Percentiles rank a stretch among this genome's conserved stretches.
phyloP scores from a whole-genome alignment of 1,140 invertebrate genomes.

The Cheumatopsyche charites region DNA sequence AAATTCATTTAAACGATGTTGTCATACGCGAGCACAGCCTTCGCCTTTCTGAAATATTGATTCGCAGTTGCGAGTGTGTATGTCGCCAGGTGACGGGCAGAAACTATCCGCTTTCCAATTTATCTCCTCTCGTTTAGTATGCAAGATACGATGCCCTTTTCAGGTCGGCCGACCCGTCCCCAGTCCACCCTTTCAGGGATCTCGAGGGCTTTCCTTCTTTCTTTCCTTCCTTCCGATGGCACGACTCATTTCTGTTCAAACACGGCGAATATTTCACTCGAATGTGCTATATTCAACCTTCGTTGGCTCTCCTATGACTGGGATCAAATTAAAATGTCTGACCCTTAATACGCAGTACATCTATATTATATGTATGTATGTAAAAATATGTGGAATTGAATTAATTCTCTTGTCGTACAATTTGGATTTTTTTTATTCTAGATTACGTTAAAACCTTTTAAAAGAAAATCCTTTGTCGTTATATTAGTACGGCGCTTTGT shows the following conservation, averaged over 20 bases:
- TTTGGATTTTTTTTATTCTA: neutral
- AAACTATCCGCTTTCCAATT: conserved; percentile 43
- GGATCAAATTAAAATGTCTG: too few relatives aligned
- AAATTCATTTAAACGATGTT: too few relatives aligned
- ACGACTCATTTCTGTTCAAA: too few relatives aligned
- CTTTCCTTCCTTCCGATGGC: too few relatives aligned
- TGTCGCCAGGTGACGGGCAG: conserved; percentile 19
- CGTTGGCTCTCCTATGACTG: too few relatives aligned
- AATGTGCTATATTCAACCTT: too few relatives aligned
- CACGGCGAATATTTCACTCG: too few relatives aligned
- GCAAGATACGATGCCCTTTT: conserved; percentile 28
- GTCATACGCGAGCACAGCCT: too few relatives aligned
- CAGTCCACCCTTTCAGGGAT: neutral
- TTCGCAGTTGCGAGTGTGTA: neutral
- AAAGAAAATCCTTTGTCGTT: conserved; percentile 20
- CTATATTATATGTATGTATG: too few relatives aligned
- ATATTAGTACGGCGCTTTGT: conserved; percentile 8
- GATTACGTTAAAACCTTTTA: conserved; percentile 7
- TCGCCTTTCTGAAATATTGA: conserved; percentile 16
- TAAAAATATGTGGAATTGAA: too few relatives aligned
- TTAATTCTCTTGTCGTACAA: too few relatives aligned
- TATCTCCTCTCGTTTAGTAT: conserved; percentile 39
- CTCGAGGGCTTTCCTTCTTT: conserved; percentile 5
- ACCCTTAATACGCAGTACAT: too few relatives aligned
- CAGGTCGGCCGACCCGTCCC: conserved; percentile 1